Conservation (phyloP, 2,113 vertebrate species). For the Ginglymostoma cirratum region DNA sequence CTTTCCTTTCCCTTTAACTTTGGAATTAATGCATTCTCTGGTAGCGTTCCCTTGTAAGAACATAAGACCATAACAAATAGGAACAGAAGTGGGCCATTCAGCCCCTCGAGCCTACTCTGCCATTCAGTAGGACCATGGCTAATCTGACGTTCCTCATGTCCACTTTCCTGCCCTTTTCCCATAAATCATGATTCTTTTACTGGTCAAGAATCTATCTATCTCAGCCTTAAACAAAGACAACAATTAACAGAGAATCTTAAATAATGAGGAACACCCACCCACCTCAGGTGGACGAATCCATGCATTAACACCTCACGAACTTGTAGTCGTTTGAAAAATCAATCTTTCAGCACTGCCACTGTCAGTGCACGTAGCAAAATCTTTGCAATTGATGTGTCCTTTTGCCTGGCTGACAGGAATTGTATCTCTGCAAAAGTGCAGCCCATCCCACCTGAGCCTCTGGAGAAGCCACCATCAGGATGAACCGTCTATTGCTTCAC, state of each 20-base stretch:
- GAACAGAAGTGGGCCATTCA: too few species aligned
- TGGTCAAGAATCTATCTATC: too few species aligned
- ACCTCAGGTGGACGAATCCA: not conserved
- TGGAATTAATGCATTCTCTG: too few species aligned
- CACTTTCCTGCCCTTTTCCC: too few species aligned
- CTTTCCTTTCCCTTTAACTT: too few species aligned
- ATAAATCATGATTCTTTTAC: too few species aligned
- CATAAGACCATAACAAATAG: too few species aligned
- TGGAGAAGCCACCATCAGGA: not conserved
- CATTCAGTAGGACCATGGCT: too few species aligned
- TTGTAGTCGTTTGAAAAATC: not conserved
- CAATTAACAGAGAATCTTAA: not conserved
- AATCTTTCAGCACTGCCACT: not conserved
- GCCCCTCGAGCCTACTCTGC: too few species aligned
- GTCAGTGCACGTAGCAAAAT: not conserved
- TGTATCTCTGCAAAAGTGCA: not conserved
- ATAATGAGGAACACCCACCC: not conserved
- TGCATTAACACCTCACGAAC: not conserved
- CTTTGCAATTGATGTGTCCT: not conserved
- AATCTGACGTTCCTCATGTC: too few species aligned
- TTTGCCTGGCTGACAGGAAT: not conserved
- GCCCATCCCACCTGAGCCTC: not conserved
- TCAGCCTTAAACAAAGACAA: too few species aligned
- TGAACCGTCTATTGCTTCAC: not conserved
- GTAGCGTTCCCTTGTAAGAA: too few species aligned